Evolutionary conservation across 1,140 invertebrate species (phyloP).

Genomic region (Pseudobourletiella spinata): DNA sequence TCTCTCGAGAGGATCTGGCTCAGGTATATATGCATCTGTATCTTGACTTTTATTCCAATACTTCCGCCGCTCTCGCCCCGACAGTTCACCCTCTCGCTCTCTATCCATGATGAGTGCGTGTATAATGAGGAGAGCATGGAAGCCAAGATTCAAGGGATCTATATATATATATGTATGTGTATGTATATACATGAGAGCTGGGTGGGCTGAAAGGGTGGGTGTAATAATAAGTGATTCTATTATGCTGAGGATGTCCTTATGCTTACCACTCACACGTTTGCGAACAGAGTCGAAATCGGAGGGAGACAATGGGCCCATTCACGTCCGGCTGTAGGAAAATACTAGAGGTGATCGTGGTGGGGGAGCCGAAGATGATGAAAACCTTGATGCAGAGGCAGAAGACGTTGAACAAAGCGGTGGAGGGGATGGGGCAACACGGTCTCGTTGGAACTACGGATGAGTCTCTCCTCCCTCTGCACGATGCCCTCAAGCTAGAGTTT

Average conservation of each 20-base stretch:
- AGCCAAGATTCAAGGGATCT: background rate
- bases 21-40: background rate
- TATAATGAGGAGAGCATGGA: background rate
- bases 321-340: constrained; percentile 50
- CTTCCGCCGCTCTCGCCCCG: too few species aligned
- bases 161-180: background rate
- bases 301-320: constrained; percentile 46
- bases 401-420: constrained; percentile 74
- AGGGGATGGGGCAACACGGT: constrained; percentile 59
- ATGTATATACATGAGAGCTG: background rate
- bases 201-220: background rate
- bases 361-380: constrained; percentile 50
- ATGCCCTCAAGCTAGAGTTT: constrained; percentile 65
- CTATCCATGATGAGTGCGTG: background rate
- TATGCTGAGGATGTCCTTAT: too few species aligned
- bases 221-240: background rate
- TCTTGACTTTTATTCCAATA: too few species aligned
- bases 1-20: constrained; percentile 53
- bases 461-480: constrained; percentile 50
- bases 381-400: constrained; percentile 54
- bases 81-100: background rate
- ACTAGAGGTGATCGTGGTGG: constrained; percentile 48
- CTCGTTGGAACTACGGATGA: constrained; percentile 56
- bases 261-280: too few species aligned
- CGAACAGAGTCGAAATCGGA: constrained; percentile 41